Base-by-base conservation (phyloP, 2,113 vertebrate genomes). In the Calidris pugnax region DNA sequence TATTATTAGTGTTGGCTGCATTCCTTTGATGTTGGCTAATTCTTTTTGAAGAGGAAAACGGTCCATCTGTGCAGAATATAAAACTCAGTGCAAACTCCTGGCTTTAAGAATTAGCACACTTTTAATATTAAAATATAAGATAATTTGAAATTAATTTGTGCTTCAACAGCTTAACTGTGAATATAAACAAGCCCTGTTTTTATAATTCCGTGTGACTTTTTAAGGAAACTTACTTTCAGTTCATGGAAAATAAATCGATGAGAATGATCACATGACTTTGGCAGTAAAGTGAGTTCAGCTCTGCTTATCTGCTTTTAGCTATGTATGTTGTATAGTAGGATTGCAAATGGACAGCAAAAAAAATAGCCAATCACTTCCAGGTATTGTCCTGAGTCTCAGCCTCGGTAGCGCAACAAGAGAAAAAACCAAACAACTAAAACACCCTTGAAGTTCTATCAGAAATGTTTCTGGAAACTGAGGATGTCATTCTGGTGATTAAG, bases 11-110 rank as follows among this genome's bases (percentile, higher is more conserved):
- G 56, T 90, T 94, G 92, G 72, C 92, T 92, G 43, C 1, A 1
- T 90, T 96, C 56, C 82, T 95, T 90, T 94, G 74, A 79, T 87
- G 71, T 62, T 83, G 55, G 57, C 78, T 76, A 33, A 72, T 68
- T 83, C 14, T n/a, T 87, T 93, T 68, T 57, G 78, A 95, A 87
- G 50, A 85, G 45, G 41, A 68, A 62, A 87, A 53, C 0, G 4
- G n/a, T 73, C 63, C 35, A 57, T 85, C 59, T 87, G 51, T 76
- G 47, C 30, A 35, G 57, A 83, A 28, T 76, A 62, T 45, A 76
- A 89, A 95, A 57, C n/a, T n/a, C 14, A 59, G 12, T 55, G 50
- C 57, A 57, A 93, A 74, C 37, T 55, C 27, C 27, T 69, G 57
- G 50, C 56, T 94, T 85, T 53, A 69, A 79, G 26, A 82, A 72